Evolutionary conservation across 2,888 invertebrate species (phyloP).

Genomic region (Andrena camellia): DNA sequence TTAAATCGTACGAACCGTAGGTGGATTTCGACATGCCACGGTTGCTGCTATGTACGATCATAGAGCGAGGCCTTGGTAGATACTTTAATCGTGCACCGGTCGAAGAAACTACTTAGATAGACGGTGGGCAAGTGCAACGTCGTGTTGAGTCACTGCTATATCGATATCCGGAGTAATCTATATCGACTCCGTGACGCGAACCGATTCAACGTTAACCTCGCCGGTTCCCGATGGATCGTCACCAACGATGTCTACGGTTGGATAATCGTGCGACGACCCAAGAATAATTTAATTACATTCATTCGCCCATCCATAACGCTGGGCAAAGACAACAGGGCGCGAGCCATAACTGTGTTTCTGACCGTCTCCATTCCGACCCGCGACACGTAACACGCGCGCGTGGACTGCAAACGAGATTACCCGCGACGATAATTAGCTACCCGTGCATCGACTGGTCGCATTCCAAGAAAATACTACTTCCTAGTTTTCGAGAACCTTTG

Average conservation of each 20-base stretch:
- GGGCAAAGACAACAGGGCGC: conserved; percentile 6
- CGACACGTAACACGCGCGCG: conserved; percentile 37
- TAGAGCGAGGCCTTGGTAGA: background rate
- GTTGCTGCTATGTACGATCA: background rate
- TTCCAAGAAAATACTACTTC: background rate
- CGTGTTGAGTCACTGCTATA: background rate
- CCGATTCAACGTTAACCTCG: background rate
- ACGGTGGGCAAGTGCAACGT: too few species aligned
- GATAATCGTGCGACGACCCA: conserved; percentile 51
- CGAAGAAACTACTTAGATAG: background rate
- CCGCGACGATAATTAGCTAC: conserved; percentile 50
- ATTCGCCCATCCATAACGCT: conserved; percentile 35
- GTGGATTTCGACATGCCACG: conserved; percentile 29
- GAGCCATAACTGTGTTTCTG: conserved; percentile 35
- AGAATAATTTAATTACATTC: conserved; percentile 53
- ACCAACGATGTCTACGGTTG: background rate
- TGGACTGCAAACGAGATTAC: conserved; percentile 53
- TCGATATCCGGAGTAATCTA: background rate
- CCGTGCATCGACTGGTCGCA: background rate
- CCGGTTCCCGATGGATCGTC: conserved; percentile 8
- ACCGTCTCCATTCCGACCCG: conserved; percentile 22
- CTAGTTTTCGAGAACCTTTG: background rate
- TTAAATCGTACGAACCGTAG: conserved; percentile 28
- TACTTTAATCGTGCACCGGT: background rate
- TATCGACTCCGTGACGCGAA: background rate